Evolutionary conservation across 1,140 invertebrate genomes (phyloP), one percentile per base, ranked within the genome.

Genomic region (Dreissena polymorpha): DNA sequence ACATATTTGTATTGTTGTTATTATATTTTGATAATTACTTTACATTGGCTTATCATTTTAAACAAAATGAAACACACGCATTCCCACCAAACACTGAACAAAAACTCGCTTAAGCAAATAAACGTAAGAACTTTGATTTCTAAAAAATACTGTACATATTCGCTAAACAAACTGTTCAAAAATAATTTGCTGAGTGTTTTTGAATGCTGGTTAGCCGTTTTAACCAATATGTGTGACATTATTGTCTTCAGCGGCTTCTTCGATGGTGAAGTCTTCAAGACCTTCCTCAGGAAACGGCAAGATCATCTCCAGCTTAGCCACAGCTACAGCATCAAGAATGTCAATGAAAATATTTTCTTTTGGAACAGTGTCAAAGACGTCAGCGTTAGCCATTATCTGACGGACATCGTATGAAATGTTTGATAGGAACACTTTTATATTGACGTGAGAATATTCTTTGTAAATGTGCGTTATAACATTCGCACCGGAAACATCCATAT

Each of bases 401-500:
- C 88, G 77, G 51, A 91, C 86, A 50, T 87, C 87, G 10, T 78
- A 64, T 3, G 87, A 90, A 60, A 88, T 87, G 2, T 89, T 87
- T 21, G 89, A 86, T 21, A 91, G 78, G 84, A 90, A 91, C 3
- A 91, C 85, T 74, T 87, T 88, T 49, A 91, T 88, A 71, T 90
- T 89, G 0, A 91, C 91, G 77, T 91, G 90, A 14, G 79, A 86
- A 67, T 89, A 91, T 78, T 91, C 91, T 5, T 85, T 85, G 67
- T 74, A 89, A 81, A 92, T 90, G 76, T 92, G 91, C 55, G 85
- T 85, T 50, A 93, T 86, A 0, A 92, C 91, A 85, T 92, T 92
- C n/a, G 90, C 88, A 8, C 93, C 93, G 57, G 93, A 93, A n/a
- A 91, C 88, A 84, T 93, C 93, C 55, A 93, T 80, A 83, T 93